A percentile compares a stretch with the other conserved stretches of the same genome.
phyloP scores from a whole-genome alignment of 2,797 vertebrate species.

The Pipistrellus pipistrellus region DNA sequence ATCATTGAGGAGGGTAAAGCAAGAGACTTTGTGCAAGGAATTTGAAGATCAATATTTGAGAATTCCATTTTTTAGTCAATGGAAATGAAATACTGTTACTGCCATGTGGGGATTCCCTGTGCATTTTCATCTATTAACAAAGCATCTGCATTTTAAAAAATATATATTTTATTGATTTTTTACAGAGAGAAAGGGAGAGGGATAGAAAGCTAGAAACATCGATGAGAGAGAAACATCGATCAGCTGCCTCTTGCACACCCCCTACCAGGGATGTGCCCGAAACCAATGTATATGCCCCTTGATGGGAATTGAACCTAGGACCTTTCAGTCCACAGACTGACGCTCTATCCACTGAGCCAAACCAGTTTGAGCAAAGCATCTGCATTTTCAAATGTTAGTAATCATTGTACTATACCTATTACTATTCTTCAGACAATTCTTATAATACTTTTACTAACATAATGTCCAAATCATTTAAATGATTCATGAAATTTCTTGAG shows the following conservation, averaged over 20 bases:
- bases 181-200: too few species aligned
- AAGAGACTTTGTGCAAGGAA: not conserved
- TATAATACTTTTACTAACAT: constrained; percentile 48
- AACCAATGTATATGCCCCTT: too few species aligned
- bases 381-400: not conserved
- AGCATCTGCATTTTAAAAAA: not conserved
- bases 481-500: not conserved
- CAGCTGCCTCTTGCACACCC: too few species aligned
- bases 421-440: constrained; percentile 53
- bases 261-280: too few species aligned
- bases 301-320: too few species aligned
- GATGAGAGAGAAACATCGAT: too few species aligned
- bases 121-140: not conserved
- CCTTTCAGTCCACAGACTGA: too few species aligned
- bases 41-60: not conserved
- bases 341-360: too few species aligned
- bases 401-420: not conserved
- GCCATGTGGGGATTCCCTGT: not conserved
- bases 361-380: not conserved
- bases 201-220: too few species aligned
- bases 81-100: not conserved
- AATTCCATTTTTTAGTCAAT: not conserved
- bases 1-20: not conserved
- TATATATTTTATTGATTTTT: too few species aligned
- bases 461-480: not conserved